Conservation (phyloP, 2,888 invertebrate genomes). For the Cactoblastis cactorum region DNA sequence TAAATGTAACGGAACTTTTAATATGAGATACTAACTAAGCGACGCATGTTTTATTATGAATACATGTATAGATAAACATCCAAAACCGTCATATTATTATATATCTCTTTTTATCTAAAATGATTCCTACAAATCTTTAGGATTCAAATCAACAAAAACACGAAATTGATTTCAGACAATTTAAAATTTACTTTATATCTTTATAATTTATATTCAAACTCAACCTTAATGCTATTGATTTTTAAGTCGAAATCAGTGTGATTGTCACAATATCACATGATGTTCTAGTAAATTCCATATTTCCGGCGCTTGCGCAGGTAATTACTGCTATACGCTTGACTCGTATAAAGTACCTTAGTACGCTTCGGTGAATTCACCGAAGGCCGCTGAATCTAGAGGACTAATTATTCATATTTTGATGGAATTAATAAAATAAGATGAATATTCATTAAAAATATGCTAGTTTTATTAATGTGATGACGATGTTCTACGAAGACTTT, state of each 20-base stretch:
- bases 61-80: no score
- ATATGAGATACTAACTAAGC: no score
- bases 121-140: background rate
- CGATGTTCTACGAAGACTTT: no score
- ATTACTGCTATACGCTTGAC: background rate
- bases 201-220: background rate
- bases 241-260: background rate
- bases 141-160: background rate
- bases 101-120: no score
- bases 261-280: background rate
- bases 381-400: conserved; percentile 1
- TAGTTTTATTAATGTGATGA: no score
- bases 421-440: background rate
- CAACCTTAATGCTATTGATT: background rate
- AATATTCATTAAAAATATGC: no score
- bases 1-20: no score
- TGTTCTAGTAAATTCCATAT: conserved; percentile 17
- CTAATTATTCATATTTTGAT: conserved; percentile 1
- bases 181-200: background rate
- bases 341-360: conserved; percentile 10
- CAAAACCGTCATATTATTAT: no score
- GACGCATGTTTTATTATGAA: no score
- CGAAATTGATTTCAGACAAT: background rate
- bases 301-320: background rate
- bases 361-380: conserved; percentile 13